Evolutionary conservation across 2,113 vertebrate genomes (phyloP), one percentile per base, ranked within the genome.

Genomic region (Actenoides lindsayi): DNA sequence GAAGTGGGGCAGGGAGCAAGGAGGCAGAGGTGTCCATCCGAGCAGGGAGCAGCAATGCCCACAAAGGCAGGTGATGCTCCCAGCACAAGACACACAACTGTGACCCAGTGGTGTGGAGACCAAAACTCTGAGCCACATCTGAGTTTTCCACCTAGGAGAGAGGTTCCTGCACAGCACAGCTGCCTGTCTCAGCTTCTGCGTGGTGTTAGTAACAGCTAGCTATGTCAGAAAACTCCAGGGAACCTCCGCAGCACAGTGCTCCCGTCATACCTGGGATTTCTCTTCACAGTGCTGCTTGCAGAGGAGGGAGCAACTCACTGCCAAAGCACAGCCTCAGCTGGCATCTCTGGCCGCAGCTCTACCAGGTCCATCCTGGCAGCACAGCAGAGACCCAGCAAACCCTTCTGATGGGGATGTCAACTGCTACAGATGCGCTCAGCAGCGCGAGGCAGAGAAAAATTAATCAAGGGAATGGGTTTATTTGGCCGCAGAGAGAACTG

Each of bases 151-250:
- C 35, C 46, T 71, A 16, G 16, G 74, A 88, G 48, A 75, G 53
- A 77, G 35, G 48, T 30, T 73, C 60, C 42, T 68, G 70, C 31
- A n/a, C 15, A 96, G 83, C 71, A 51, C 83, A 85, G 79, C 51
- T 64, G 62, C 35, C 67, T 35, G 25, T 21, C 62, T 71, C 63
- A 42, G 53, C 35, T 76, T 59, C 70, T 80, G 63, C 6, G 0
- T 1, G 4, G 39, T 8, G 0, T 60, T 57, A 94, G 19, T 50
- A 74, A 75, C 70, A 13, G 37, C 10, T 6, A 31, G 31, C 19
- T 83, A 5, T 23, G 27, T 42, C 67, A 65, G 71, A 6, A 27
- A 73, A 24, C 57, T 86, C 83, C 83, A 16, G 57, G 57, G 79
- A 88, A 56, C 30, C 75, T 73, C 87, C 6, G 0, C 3, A 2